Conservation (phyloP, 2,113 vertebrate species). For the Myrmophylax atrothorax region DNA sequence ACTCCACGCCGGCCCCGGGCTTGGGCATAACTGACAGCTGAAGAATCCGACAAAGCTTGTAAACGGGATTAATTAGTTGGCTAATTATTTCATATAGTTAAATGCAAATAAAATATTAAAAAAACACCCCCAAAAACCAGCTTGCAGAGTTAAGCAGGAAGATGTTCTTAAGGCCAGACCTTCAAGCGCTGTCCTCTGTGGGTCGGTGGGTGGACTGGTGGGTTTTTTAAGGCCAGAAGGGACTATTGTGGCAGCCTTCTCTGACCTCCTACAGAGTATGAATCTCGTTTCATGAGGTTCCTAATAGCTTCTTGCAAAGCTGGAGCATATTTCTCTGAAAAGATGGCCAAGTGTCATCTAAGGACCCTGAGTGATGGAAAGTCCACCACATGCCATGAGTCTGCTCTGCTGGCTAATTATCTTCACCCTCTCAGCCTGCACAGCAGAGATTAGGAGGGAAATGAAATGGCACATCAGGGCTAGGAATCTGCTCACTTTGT, state of each 20-base stretch:
- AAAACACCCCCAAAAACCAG: neutral
- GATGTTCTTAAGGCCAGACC: neutral
- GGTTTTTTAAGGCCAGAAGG: constrained; percentile 22
- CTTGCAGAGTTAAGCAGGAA: neutral
- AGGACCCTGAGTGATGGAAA: constrained; percentile 35
- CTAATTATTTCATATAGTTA: constrained; percentile 81
- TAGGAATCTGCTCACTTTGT: neutral
- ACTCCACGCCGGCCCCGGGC: constrained; percentile 66
- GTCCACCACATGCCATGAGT: constrained; percentile 26
- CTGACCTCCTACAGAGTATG: neutral
- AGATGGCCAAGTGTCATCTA: neutral
- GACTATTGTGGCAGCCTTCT: constrained; percentile 5
- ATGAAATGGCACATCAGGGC: neutral
- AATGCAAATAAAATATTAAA: constrained; percentile 79
- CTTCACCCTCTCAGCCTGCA: neutral
- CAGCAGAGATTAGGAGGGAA: neutral
- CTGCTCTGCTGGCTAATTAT: constrained; percentile 17
- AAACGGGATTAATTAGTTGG: constrained; percentile 83
- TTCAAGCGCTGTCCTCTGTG: neutral
- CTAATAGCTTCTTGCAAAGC: neutral
- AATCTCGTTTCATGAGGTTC: neutral
- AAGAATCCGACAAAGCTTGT: constrained; percentile 86
- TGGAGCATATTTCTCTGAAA: constrained; percentile 6
- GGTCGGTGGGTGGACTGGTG: neutral
- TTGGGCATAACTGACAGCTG: constrained; percentile 78